phyloP scores from a whole-genome alignment of 2,113 vertebrate genomes.

The Casuarius casuarius region DNA sequence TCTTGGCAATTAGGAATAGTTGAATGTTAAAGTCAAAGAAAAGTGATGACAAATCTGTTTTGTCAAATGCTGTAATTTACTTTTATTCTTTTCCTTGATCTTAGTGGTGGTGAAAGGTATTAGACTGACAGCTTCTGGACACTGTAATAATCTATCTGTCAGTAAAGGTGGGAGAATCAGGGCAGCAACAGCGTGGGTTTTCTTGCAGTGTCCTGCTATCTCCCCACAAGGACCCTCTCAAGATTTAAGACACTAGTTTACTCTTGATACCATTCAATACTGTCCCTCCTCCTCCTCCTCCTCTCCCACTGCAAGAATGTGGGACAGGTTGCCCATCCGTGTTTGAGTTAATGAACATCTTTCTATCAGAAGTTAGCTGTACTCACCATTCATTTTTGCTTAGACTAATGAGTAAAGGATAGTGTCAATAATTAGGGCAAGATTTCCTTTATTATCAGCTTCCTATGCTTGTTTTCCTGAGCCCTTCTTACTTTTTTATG shows the following conservation, averaged over 20 bases:
- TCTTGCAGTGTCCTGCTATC: not conserved
- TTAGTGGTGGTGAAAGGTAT: not conserved
- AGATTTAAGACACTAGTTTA: not conserved
- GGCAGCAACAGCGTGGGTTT: not conserved
- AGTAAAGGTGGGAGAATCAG: not conserved
- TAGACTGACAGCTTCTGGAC: not conserved
- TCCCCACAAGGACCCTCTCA: not conserved
- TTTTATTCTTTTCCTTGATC: not conserved
- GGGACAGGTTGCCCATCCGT: not conserved
- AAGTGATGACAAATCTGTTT: not conserved
- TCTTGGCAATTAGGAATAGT: not conserved
- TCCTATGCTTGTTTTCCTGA: not conserved
- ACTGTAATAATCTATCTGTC: not conserved
- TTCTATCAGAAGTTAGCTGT: not conserved
- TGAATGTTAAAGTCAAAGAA: not conserved
- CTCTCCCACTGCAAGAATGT: not conserved
- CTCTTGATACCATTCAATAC: not conserved
- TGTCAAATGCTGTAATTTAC: not conserved
- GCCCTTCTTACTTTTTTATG: not conserved
- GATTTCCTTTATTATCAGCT: not conserved
- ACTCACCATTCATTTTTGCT: not conserved
- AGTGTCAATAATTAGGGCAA: not conserved
- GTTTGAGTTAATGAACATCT: not conserved
- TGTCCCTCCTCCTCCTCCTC: not conserved
- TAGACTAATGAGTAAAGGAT: not conserved